Evolutionary conservation across 2,797 vertebrate genomes (phyloP).

Genomic region (Oryzias sinensis): DNA sequence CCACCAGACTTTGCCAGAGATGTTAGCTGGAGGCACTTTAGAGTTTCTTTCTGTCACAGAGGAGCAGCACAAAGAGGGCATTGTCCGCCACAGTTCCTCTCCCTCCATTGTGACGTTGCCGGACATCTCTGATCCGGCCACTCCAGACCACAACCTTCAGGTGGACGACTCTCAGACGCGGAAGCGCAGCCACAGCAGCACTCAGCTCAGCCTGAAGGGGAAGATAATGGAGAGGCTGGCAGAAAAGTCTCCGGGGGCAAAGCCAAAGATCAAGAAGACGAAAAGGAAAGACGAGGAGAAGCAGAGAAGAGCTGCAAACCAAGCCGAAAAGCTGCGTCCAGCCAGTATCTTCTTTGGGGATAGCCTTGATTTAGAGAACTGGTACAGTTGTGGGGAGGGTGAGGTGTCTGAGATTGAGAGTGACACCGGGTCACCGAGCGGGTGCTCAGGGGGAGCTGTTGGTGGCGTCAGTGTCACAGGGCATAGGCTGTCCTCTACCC

Average conservation of each 20-base stretch:
- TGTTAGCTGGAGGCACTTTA: slow-evolving; percentile 80
- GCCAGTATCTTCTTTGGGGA: slow-evolving; percentile 96
- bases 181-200: slow-evolving; percentile 93
- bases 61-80: slow-evolving; percentile 72
- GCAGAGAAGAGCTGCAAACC: slow-evolving; percentile 82
- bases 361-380: slow-evolving; percentile 96
- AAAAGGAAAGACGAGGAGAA: slow-evolving; percentile 87
- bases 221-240: slow-evolving; percentile 87
- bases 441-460: slow-evolving; percentile 42
- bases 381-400: slow-evolving; percentile 98
- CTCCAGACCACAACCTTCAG: slow-evolving; percentile 72
- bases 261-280: slow-evolving; percentile 91
- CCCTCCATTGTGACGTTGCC: slow-evolving; percentile 87
- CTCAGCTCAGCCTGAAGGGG: slow-evolving; percentile 93
- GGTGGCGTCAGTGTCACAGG: slow-evolving; percentile 39
- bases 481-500: slow-evolving; percentile 48
- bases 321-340: slow-evolving; percentile 85
- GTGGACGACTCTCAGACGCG: slow-evolving; percentile 81
- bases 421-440: slow-evolving; percentile 89
- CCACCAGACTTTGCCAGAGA: slow-evolving; percentile 78
- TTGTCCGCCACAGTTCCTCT: slow-evolving; percentile 90
- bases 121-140: slow-evolving; percentile 61
- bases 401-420: slow-evolving; percentile 99
- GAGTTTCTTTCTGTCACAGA: slow-evolving; percentile 82
- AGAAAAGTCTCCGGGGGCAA: slow-evolving; percentile 93